These are phyloP conservation scores for Alligator mississippiensis DNA, from an alignment of 2,113 vertebrate genomes.

Conservation along the genomic window DNA sequence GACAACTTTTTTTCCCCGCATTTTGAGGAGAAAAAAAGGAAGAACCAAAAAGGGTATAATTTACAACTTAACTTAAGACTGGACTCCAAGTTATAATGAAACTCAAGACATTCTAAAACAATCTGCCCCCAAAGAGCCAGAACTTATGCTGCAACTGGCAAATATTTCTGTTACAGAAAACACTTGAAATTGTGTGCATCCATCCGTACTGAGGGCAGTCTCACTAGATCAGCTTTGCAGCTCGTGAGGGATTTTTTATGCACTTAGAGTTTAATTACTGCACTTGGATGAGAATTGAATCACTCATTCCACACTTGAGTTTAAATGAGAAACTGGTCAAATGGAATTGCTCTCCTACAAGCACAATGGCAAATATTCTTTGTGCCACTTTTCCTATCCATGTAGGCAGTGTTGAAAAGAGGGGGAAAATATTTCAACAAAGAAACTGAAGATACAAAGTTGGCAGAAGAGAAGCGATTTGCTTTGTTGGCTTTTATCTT, in stretches of 20 bases:
- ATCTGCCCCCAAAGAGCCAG: not conserved
- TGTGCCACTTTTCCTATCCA: not conserved
- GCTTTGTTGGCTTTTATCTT: not conserved
- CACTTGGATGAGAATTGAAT: not conserved
- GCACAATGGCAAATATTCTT: not conserved
- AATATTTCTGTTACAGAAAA: not conserved
- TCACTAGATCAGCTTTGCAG: not conserved
- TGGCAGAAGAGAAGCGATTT: not conserved
- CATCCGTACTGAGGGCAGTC: not conserved
- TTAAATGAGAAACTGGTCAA: not conserved
- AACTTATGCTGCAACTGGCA: not conserved
- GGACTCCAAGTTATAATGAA: not conserved
- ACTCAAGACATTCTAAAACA: not conserved
- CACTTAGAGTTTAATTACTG: not conserved
- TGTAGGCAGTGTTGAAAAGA: not conserved
- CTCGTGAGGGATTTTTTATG: not conserved
- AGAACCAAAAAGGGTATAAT: not conserved
- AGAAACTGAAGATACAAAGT: not conserved
- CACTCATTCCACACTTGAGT: not conserved
- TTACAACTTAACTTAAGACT: not conserved
- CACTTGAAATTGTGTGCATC: not conserved
- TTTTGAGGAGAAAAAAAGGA: not conserved
- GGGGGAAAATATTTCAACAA: not conserved
- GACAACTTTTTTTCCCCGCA: not conserved
- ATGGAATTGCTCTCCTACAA: slow-evolving; percentile 15